Percentiles rank a stretch among this genome's conserved stretches.
These are phyloP conservation scores for Sepiola atlantica DNA, from an alignment of 2,888 invertebrate species.

Conservation along the genomic window DNA sequence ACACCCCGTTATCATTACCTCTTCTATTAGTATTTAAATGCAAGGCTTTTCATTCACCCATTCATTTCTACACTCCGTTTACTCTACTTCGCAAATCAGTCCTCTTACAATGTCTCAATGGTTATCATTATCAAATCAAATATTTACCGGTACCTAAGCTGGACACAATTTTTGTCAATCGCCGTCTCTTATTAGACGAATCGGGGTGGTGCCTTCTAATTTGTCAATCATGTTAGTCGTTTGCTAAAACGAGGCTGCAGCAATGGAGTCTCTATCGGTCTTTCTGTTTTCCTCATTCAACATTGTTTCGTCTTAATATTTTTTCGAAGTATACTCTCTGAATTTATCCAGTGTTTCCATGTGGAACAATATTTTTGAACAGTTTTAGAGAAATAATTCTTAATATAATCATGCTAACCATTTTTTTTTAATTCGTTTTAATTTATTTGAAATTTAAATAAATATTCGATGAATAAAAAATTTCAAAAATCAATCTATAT, in stretches of 20 bases:
- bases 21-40: not conserved
- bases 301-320: not conserved
- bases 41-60: not conserved
- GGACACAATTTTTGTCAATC: constrained; percentile 32
- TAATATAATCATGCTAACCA: too few species aligned
- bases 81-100: not conserved
- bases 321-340: too few species aligned
- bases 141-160: not conserved
- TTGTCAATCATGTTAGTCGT: constrained; percentile 12
- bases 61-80: not conserved
- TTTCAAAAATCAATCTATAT: too few species aligned
- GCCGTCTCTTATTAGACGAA: constrained; percentile 4
- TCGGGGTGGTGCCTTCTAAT: not conserved
- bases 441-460: too few species aligned
- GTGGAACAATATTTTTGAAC: too few species aligned
- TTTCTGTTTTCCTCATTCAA: not conserved
- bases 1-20: not conserved
- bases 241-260: not conserved
- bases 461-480: too few species aligned
- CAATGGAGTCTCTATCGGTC: not conserved
- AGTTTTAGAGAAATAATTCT: too few species aligned
- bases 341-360: too few species aligned
- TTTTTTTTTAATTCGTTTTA: too few species aligned
- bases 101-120: not conserved
- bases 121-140: constrained; percentile 32